A percentile compares a stretch with the other conserved stretches of the same genome.
Conservation (phyloP, 2,113 vertebrate species). For the Tringa solitaria region DNA sequence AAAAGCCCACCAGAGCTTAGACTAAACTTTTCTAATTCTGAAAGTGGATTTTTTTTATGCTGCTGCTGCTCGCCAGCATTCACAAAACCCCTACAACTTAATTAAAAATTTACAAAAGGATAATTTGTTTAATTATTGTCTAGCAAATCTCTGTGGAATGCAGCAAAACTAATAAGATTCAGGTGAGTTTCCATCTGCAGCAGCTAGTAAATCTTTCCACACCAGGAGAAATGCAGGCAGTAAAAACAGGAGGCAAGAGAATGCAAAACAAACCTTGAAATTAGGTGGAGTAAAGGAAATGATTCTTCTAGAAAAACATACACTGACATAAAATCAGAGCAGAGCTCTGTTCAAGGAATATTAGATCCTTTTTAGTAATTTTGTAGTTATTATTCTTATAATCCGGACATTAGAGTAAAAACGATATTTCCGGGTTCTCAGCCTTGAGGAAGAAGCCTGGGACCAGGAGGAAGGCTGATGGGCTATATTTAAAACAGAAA, state of each 20-base stretch:
- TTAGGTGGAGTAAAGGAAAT: neutral
- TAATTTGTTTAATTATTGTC: slow-evolving; percentile 1
- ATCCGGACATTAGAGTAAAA: neutral
- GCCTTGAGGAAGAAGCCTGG: neutral
- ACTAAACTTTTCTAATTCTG: neutral
- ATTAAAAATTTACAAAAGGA: neutral
- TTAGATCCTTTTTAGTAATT: neutral
- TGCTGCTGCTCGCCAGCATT: neutral
- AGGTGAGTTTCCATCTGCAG: neutral
- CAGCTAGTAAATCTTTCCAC: neutral
- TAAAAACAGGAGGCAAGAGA: neutral
- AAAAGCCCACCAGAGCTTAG: neutral
- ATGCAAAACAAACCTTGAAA: slow-evolving; percentile 10
- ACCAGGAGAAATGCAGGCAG: neutral
- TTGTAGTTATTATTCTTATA: neutral
- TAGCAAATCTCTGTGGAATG: neutral
- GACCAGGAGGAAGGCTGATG: neutral
- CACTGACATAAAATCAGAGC: neutral
- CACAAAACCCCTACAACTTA: neutral
- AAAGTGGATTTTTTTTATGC: neutral
- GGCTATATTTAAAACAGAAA: neutral
- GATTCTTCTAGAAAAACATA: neutral
- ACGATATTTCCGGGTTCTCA: neutral
- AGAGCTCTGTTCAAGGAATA: neutral
- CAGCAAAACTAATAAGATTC: neutral